phyloP scores from a whole-genome alignment of 2,888 invertebrate species.

The Pseudococcus jackbeardsleyi region DNA sequence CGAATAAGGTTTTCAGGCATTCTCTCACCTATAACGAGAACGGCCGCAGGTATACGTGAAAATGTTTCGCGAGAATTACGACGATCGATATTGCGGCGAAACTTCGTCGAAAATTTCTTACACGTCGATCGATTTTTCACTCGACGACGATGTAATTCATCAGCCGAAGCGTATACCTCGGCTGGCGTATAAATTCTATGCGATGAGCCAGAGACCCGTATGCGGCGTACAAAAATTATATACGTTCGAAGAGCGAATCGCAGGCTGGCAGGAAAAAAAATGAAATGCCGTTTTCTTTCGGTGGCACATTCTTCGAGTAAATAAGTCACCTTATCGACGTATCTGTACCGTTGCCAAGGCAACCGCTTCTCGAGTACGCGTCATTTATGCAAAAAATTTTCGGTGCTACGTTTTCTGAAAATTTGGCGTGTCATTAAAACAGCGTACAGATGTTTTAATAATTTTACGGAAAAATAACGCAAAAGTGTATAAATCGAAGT shows the following conservation, averaged over 20 bases:
- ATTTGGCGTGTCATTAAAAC: conserved; percentile 23
- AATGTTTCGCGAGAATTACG: conserved; percentile 40
- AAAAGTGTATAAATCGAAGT: too few species aligned
- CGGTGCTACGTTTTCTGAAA: conserved; percentile 20
- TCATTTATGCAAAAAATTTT: conserved; percentile 57
- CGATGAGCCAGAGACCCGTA: not conserved
- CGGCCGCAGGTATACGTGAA: conserved; percentile 24
- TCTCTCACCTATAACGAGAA: conserved; percentile 6
- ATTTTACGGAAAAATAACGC: not conserved
- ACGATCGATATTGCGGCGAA: conserved; percentile 37
- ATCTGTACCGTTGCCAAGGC: conserved; percentile 60
- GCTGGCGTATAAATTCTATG: not conserved
- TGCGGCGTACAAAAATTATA: conserved; percentile 23
- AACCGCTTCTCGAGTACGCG: conserved; percentile 55
- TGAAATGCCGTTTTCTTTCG: conserved; percentile 40
- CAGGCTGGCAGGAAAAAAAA: not conserved
- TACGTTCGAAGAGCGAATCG: conserved; percentile 21
- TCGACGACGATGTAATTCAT: conserved; percentile 49
- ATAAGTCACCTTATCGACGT: conserved; percentile 59
- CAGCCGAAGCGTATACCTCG: not conserved
- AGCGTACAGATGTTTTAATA: not conserved
- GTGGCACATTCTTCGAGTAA: conserved; percentile 41
- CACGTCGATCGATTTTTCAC: conserved; percentile 44
- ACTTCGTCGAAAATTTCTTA: conserved; percentile 34
- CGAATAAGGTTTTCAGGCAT: not conserved